Percentiles rank a stretch among this genome's conserved stretches.
phyloP scores from a whole-genome alignment of 92 coral and sea anemone genomes.

The Porites cylindrica region DNA sequence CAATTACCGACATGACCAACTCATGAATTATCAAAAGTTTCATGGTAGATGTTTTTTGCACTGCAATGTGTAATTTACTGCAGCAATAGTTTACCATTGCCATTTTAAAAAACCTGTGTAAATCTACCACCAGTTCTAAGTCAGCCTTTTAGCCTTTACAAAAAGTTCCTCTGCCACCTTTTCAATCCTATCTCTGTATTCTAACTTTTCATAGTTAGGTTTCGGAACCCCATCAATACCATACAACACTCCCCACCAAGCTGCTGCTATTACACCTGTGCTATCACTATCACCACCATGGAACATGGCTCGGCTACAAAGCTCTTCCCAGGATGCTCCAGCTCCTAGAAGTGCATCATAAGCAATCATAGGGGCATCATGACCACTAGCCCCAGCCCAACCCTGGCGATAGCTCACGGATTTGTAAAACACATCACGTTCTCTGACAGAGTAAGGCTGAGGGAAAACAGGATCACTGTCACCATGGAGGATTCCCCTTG shows the following conservation, averaged over 20 bases:
- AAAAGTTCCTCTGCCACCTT: constrained; percentile 74
- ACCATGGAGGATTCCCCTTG: constrained; percentile 85
- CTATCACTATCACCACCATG: constrained; percentile 98
- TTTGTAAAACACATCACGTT: constrained; percentile 84
- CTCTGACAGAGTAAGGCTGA: constrained; percentile 59
- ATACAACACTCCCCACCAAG: constrained; percentile 95
- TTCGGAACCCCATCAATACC: constrained; percentile 85
- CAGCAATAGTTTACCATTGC: not conserved
- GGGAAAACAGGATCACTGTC: constrained; percentile 85
- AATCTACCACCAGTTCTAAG: not conserved
- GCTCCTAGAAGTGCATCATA: constrained; percentile 95
- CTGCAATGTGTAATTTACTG: not conserved
- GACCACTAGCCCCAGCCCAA: constrained; percentile 99
- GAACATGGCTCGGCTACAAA: constrained; percentile 90
- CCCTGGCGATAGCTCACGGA: constrained; percentile 83
- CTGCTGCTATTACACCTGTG: constrained; percentile 96
- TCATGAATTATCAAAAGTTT: too few relatives aligned
- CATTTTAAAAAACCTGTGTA: not conserved
- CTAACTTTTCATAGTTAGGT: constrained; percentile 77
- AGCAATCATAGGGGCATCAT: constrained; percentile 98
- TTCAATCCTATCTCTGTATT: constrained; percentile 86
- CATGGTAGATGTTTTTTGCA: not conserved
- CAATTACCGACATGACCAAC: too few relatives aligned
- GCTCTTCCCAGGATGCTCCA: constrained; percentile 87
- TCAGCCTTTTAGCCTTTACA: constrained; percentile 50